These are phyloP conservation scores for Bos indicus DNA, from an alignment of 2,113 vertebrate species.

Conservation along the genomic window DNA sequence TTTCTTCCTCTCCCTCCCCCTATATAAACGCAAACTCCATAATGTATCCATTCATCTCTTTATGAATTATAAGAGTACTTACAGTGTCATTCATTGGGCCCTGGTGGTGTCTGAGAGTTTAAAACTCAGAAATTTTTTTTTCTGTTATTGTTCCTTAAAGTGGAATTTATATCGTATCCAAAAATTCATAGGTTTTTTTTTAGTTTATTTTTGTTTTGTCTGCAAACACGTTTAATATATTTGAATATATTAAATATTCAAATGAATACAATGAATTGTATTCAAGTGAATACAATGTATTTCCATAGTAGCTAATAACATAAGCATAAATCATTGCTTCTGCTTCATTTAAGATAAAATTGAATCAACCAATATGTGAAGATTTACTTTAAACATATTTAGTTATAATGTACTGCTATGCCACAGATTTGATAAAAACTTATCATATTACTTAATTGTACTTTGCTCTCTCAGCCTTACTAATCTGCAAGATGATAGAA, in stretches of 20 bases:
- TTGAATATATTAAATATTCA: background rate
- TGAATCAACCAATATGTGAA: background rate
- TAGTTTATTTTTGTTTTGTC: slow-evolving; percentile 1
- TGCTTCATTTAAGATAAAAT: background rate
- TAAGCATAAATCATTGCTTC: background rate
- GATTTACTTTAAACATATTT: background rate
- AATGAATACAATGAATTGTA: too few relatives aligned
- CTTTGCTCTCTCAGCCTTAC: background rate
- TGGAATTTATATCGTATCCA: background rate
- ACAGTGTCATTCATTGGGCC: background rate
- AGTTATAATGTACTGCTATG: background rate
- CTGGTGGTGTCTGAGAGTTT: background rate
- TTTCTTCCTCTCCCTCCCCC: background rate
- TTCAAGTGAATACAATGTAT: background rate
- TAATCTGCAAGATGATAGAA: background rate
- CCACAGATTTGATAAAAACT: background rate
- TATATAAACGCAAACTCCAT: background rate
- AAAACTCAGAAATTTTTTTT: background rate
- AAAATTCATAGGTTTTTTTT: background rate
- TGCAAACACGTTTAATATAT: background rate
- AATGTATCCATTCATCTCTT: background rate
- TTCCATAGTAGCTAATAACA: background rate
- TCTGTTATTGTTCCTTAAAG: background rate
- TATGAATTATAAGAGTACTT: background rate
- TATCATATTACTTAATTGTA: background rate